Percentiles rank a stretch among this genome's conserved stretches.
Conservation (phyloP, 2,797 vertebrate species). For the Coccyzus lansbergi region DNA sequence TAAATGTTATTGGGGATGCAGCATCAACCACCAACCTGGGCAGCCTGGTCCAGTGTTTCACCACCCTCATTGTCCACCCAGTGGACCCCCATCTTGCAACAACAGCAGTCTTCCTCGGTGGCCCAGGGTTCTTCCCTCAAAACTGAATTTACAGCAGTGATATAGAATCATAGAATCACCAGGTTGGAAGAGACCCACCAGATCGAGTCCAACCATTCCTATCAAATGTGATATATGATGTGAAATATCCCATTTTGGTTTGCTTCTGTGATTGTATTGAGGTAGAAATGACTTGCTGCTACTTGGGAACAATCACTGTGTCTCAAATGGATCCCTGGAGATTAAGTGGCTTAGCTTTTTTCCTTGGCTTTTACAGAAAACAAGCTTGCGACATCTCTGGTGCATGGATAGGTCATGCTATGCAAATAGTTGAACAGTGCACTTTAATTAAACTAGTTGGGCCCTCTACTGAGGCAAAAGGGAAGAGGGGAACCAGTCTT, state of each 20-base stretch:
- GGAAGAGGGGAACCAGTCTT: neutral
- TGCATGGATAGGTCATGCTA: neutral
- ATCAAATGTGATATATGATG: too few species aligned
- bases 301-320: neutral
- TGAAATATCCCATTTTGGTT: neutral
- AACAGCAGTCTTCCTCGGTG: neutral
- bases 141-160: fast-evolving
- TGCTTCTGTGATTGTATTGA: fast-evolving
- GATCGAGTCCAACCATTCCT: too few species aligned
- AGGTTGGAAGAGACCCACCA: too few species aligned
- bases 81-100: neutral
- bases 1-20: too few species aligned
- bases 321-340: neutral
- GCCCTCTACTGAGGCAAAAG: neutral
- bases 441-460: neutral
- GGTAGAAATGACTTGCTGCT: neutral
- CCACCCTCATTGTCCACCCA: too few species aligned
- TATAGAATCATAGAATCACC: too few species aligned
- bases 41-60: too few species aligned
- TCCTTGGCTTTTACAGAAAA: neutral
- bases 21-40: too few species aligned
- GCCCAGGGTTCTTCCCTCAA: neutral
- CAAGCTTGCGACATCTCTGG: neutral
- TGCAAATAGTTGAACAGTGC: neutral
- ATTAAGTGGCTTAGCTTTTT: neutral